Evolutionary conservation across 2,888 invertebrate genomes (phyloP).

Genomic region (Terebella lapidaria): DNA sequence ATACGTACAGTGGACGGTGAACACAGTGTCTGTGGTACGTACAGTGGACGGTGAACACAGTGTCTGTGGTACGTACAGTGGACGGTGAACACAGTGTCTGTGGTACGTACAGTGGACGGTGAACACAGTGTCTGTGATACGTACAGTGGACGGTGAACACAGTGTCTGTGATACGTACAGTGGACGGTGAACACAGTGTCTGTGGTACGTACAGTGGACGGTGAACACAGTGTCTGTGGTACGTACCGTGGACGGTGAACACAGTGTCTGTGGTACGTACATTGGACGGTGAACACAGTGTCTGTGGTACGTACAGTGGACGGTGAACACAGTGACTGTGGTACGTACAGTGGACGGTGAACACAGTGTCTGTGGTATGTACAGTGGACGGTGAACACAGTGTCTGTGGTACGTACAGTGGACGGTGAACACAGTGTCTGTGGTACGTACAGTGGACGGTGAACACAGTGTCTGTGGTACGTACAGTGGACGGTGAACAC

Average conservation of each 20-base stretch:
- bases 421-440: background rate
- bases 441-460: slow-evolving; percentile 36
- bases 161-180: slow-evolving; percentile 29
- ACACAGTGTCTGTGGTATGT: background rate
- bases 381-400: slow-evolving; percentile 43
- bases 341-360: background rate
- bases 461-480: background rate
- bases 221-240: background rate
- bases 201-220: background rate
- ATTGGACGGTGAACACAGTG: background rate
- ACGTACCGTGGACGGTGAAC: slow-evolving; percentile 40
- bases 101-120: slow-evolving; percentile 36
- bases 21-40: background rate
- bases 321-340: slow-evolving; percentile 21
- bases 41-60: slow-evolving; percentile 43
- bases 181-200: slow-evolving; percentile 30
- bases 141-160: background rate
- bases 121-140: background rate
- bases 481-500: background rate
- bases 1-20: background rate
- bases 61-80: background rate
- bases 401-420: background rate
- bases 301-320: slow-evolving; percentile 32
- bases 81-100: background rate
- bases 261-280: background rate